Base-by-base conservation (phyloP, 1,140 invertebrate genomes). In the Listronotus oregonensis region DNA sequence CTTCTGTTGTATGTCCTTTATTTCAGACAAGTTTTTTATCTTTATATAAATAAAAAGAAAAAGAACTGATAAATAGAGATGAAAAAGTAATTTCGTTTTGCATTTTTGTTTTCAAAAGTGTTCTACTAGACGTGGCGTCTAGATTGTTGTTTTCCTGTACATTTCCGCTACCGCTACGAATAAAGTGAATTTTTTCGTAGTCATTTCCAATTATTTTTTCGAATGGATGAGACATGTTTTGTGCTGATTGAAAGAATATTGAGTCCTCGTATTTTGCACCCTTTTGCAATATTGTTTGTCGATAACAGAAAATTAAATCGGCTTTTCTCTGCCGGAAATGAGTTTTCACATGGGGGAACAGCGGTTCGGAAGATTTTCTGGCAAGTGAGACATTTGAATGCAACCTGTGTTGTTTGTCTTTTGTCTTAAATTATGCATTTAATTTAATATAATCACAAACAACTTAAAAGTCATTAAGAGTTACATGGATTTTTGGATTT, bases 221-320 rank as follows among this genome's bases (percentile, higher is more conserved):
- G 46, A 64, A 43, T 71, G 50, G 32, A 63, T 50, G 64, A 70
- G 64, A 66, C 64, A 52, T 63, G 64, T 69, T 66, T 66, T 66
- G 68, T 63, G 64, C 58, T 70, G 72, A 73, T 73, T 71, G 68
- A 71, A 71, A 73, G 72, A 73, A 73, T 73, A 70, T 73, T 67
- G 63, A 64, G 63, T 60, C 64, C 46, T 52, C 49, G 43, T 58
- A 54, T 61, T 54, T 65, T 61, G 42, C 64, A 64, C 61, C 68
- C 64, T 64, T 71, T 70, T 70, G 52, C 44, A 68, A 71, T 69
- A 69, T 73, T 73, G 72, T 73, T 71, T 69, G 69, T 66, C 68
- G 72, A 73, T 68, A 66, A 68, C 60, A 59, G 61, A 67, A 69
- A 71, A 72, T 72, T 72, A 72, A 73, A 73, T 73, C 67, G 42